Percentiles rank a stretch among this genome's conserved stretches.
phyloP scores from a whole-genome alignment of 2,797 vertebrate species.

The Harpagifer antarcticus region DNA sequence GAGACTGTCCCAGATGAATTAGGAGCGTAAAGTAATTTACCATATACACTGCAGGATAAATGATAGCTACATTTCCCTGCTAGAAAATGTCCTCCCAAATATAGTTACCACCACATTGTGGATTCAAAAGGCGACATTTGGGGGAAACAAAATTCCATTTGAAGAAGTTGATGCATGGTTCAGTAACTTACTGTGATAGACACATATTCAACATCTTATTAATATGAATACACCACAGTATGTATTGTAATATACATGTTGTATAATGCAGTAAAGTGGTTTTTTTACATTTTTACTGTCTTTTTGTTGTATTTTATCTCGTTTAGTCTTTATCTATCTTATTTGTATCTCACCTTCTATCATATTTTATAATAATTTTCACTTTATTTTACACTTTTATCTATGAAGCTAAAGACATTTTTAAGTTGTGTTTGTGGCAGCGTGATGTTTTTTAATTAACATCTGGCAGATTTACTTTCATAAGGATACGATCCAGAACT shows the following conservation, averaged over 20 bases:
- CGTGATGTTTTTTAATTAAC: conserved; percentile 2
- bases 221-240: no score
- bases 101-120: conserved; percentile 26
- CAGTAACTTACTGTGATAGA: no score
- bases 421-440: neutral
- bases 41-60: neutral
- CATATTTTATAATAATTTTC: no score
- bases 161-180: neutral
- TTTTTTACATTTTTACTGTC: no score
- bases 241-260: no score
- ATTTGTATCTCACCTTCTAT: no score
- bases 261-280: no score
- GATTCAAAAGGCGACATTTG: conserved; percentile 19
- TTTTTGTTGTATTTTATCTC: no score
- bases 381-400: no score
- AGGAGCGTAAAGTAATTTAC: neutral
- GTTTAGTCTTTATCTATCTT: no score
- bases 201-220: no score
- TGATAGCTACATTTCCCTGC: neutral
- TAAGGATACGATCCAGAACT: conserved; percentile 99
- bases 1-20: neutral
- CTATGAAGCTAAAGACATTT: neutral
- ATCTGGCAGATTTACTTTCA: neutral
- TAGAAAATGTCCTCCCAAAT: conserved; percentile 1
- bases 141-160: conserved; percentile 12